Evolutionary conservation across 2,113 vertebrate genomes (phyloP).

Genomic region (Tachysurus vachellii): DNA sequence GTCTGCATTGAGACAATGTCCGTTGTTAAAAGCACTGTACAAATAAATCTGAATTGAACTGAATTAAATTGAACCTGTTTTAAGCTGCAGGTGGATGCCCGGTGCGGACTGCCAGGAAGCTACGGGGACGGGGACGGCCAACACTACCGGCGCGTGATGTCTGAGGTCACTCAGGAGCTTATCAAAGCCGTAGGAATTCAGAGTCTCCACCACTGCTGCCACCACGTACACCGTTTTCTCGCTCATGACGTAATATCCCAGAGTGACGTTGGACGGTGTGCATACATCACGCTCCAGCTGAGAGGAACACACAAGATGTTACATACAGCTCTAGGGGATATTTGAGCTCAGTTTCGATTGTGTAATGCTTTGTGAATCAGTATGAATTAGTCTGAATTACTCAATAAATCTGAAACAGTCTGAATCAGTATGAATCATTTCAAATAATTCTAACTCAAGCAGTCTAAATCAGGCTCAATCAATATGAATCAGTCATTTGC

Average conservation of each 20-base stretch:
- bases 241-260: constrained; percentile 85
- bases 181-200: constrained; percentile 81
- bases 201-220: constrained; percentile 76
- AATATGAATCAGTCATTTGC: background rate
- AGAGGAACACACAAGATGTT: constrained; percentile 24
- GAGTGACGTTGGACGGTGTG: constrained; percentile 81
- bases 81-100: constrained; percentile 84
- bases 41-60: too few species aligned
- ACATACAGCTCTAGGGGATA: background rate
- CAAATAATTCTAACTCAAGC: background rate
- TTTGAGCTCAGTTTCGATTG: background rate
- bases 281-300: constrained; percentile 85
- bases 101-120: constrained; percentile 79
- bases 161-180: constrained; percentile 84
- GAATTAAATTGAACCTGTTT: constrained; percentile 76
- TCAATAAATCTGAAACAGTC: background rate
- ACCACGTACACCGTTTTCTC: constrained; percentile 81
- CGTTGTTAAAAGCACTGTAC: too few species aligned
- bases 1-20: too few species aligned
- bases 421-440: background rate
- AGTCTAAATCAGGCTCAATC: too few species aligned
- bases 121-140: constrained; percentile 81
- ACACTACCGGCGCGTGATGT: constrained; percentile 79
- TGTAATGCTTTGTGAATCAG: background rate
- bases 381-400: background rate